Conservation (phyloP, 2,113 vertebrate genomes). For the Muscicapa adusta region DNA sequence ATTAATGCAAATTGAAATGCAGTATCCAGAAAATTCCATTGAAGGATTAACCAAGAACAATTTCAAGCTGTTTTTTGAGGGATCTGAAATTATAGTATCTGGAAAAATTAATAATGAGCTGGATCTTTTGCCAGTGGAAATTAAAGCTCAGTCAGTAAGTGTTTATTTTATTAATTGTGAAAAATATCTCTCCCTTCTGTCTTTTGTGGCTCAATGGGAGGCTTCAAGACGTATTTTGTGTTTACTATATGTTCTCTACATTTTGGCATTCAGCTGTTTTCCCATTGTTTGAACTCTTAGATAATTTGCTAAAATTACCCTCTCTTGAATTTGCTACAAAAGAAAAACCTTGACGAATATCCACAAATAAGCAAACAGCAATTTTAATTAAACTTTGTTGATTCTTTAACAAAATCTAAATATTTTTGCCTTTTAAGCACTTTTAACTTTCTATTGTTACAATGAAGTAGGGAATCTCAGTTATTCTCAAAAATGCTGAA, state of each 20-base stretch:
- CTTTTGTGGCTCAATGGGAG: not conserved
- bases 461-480: not conserved
- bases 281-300: not conserved
- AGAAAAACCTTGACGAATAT: not conserved
- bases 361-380: not conserved
- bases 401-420: not conserved
- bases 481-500: not conserved
- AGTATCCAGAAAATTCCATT: conserved; percentile 76
- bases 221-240: not conserved
- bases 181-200: not conserved
- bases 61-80: conserved; percentile 82
- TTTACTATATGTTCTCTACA: not conserved
- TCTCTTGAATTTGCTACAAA: not conserved
- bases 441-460: not conserved
- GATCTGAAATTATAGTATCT: conserved; percentile 88
- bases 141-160: conserved; percentile 81
- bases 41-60: conserved; percentile 75
- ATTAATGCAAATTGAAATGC: conserved; percentile 78
- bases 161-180: not conserved
- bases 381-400: not conserved
- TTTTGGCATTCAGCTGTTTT: not conserved
- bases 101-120: conserved; percentile 75
- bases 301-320: not conserved
- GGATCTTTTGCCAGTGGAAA: conserved; percentile 76
- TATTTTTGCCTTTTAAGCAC: not conserved